A percentile compares a stretch with the other conserved stretches of the same genome.
phyloP scores from a whole-genome alignment of 1,140 invertebrate species.

The Brachystomella parvula region DNA sequence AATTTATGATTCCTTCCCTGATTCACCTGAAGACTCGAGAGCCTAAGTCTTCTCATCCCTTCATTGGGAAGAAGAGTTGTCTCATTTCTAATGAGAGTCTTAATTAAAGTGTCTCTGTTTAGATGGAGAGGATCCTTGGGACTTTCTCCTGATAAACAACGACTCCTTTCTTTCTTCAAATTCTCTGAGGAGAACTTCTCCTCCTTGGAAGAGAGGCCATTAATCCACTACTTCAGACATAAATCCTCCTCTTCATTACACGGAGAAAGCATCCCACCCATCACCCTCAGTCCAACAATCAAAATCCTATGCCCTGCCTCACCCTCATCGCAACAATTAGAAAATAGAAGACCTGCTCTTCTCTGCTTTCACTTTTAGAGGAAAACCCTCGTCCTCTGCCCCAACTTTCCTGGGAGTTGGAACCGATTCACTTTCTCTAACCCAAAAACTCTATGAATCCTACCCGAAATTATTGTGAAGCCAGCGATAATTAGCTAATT shows the following conservation, averaged over 20 bases:
- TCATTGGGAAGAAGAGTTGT: neutral
- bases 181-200: no score
- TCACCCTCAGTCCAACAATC: neutral
- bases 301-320: neutral
- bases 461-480: no score
- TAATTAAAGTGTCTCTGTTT: constrained; percentile 7
- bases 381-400: neutral
- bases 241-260: no score
- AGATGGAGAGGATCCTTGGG: constrained; percentile 5
- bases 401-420: neutral
- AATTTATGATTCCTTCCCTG: neutral
- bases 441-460: neutral
- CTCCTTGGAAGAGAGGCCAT: no score
- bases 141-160: neutral
- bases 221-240: no score
- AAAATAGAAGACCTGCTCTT: neutral
- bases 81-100: constrained; percentile 9
- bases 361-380: neutral
- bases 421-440: neutral
- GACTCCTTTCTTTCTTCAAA: neutral
- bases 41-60: neutral
- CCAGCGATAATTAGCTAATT: no score
- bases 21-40: neutral
- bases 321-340: neutral
- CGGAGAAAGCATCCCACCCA: no score